These are phyloP conservation scores for Yponomeuta sedellus DNA, from an alignment of 2,888 invertebrate genomes.

Conservation along the genomic window DNA sequence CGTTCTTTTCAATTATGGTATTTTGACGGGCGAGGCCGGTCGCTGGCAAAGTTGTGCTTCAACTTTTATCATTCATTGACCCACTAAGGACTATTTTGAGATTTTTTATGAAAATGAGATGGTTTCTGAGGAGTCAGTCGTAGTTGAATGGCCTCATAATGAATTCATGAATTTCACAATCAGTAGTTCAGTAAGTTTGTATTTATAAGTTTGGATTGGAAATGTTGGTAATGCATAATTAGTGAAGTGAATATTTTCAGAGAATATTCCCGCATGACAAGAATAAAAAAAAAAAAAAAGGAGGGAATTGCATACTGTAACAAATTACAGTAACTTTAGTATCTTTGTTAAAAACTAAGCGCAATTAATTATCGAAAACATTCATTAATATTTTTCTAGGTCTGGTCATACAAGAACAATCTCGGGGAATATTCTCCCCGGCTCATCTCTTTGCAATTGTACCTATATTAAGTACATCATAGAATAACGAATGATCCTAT, in stretches of 20 bases:
- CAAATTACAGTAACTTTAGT: too few relatives aligned
- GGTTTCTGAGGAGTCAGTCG: not conserved
- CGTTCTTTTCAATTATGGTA: not conserved
- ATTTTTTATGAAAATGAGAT: not conserved
- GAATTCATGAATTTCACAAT: not conserved
- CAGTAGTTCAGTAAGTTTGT: too few relatives aligned
- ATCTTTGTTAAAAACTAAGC: too few relatives aligned
- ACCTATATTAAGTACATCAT: not conserved
- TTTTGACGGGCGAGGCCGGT: not conserved
- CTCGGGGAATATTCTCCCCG: too few relatives aligned
- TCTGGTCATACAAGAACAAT: too few relatives aligned
- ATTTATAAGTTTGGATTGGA: too few relatives aligned
- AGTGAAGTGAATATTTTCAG: not conserved
- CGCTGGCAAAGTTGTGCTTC: slow-evolving; percentile 7
- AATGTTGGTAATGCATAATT: not conserved
- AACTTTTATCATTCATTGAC: slow-evolving; percentile 7
- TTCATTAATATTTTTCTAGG: too few relatives aligned
- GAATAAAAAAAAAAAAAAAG: too few relatives aligned
- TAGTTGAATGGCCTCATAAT: not conserved
- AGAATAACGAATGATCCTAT: not conserved
- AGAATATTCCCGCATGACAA: too few relatives aligned
- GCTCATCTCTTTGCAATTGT: not conserved
- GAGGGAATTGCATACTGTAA: too few relatives aligned
- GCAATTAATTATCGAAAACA: too few relatives aligned
- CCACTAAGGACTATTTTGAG: not conserved